Evolutionary conservation across 1,140 invertebrate genomes (phyloP), one percentile per base, ranked within the genome.

Genomic region (Eubasilissa regina): DNA sequence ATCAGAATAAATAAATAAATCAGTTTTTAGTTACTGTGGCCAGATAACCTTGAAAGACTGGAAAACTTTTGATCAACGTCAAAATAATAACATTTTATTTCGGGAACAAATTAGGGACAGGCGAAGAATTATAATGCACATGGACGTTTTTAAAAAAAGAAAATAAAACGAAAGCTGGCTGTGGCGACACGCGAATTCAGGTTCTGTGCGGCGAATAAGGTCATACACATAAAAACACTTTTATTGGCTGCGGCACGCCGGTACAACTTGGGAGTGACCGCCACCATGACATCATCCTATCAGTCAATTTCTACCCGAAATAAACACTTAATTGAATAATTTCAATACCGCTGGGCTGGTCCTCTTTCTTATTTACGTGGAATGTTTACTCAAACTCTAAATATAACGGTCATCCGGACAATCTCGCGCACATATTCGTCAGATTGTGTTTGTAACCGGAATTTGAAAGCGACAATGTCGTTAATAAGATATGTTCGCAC

Each of bases 241-340:
- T 60, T 44, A 75, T 62, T 45, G 56, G 13, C 17, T 43, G 55
- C 55, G 15, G 44, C 56, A 45, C 19, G 56, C 55, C 56, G 56
- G 73, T 56, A 75, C 73, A 56, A 44, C n/a, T 56, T 75, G 44
- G 43, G 13, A 45, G 51, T 53, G 45, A 72, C 47, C 68, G 45
- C 51, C 21, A 72, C 17, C 55, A 75, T 75, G 73, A 75, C 73
- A 75, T 75, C 73, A 75, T 48, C 73, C 35, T 11, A 75, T 60
- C 56, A 47, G 73, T 62, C 75, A 77, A 77, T 66, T 66, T 64
- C 75, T 77, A 43, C 53, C 75, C 13, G 47, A 77, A 77, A 77
- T 48, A 48, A 76, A 64, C 58, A 77, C 53, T 66, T 53, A 66
- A 77, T 77, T 64, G 47, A 77, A 77, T 77, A 77, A 77, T 77